Evolutionary conservation across 2,797 vertebrate genomes (phyloP).

Genomic region (Chaenodraco wilsoni): DNA sequence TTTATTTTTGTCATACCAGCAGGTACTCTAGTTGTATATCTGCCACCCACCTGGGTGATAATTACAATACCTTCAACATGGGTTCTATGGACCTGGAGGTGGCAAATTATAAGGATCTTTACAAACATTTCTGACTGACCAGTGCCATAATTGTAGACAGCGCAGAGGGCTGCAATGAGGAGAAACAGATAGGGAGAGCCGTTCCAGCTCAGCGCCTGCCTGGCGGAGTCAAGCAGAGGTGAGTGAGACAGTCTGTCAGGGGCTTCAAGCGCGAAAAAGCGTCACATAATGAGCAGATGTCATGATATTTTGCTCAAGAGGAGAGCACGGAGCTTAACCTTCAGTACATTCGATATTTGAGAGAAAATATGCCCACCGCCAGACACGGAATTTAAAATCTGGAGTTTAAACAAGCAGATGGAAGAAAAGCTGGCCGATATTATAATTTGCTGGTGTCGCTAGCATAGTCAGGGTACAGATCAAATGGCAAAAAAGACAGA

Average conservation of each 20-base stretch:
- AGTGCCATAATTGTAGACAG: slow-evolving; percentile 21
- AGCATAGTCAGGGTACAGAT: slow-evolving; percentile 16
- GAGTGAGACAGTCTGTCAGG: slow-evolving; percentile 75
- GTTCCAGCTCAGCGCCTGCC: slow-evolving; percentile 64
- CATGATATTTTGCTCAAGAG: slow-evolving; percentile 73
- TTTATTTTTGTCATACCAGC: slow-evolving; percentile 64
- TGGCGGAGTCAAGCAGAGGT: slow-evolving; percentile 71
- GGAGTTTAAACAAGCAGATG: slow-evolving; percentile 49
- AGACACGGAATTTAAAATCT: slow-evolving; percentile 38
- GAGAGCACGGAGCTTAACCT: slow-evolving; percentile 66
- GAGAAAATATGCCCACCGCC: slow-evolving; percentile 34
- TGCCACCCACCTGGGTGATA: slow-evolving; percentile 82
- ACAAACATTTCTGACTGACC: slow-evolving; percentile 48
- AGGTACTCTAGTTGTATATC: slow-evolving; percentile 59
- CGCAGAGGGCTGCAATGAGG: slow-evolving; percentile 17
- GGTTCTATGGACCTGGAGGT: slow-evolving; percentile 27
- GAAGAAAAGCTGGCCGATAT: slow-evolving; percentile 47
- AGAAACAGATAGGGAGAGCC: slow-evolving; percentile 47
- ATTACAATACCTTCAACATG: slow-evolving; percentile 77
- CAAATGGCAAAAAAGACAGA: neutral
- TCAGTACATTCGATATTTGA: slow-evolving; percentile 39
- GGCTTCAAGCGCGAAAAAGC: slow-evolving; percentile 58
- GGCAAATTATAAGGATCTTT: slow-evolving; percentile 52
- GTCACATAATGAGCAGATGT: slow-evolving; percentile 80
- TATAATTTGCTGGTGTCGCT: slow-evolving; percentile 27